A percentile compares a stretch with the other conserved stretches of the same genome.
phyloP scores from a whole-genome alignment of 2,113 vertebrate genomes.

The Sarotherodon lohbergeri region DNA sequence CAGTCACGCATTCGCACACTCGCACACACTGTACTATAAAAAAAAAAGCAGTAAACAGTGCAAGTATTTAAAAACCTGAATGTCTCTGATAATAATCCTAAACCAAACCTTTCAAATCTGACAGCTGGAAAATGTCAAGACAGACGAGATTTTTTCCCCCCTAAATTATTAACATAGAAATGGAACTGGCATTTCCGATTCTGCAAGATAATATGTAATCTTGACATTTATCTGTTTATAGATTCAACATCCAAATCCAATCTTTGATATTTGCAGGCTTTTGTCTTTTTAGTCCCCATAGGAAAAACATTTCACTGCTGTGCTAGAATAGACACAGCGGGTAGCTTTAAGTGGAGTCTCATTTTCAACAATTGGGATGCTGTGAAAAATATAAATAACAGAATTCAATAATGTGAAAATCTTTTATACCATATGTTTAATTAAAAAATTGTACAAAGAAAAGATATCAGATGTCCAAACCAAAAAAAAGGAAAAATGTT shows the following conservation, averaged over 20 bases:
- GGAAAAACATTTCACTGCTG: neutral
- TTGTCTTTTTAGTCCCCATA: neutral
- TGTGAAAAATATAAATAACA: neutral
- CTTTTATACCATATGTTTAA: neutral
- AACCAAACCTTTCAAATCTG: conserved; percentile 22
- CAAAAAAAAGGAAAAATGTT: neutral
- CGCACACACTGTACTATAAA: neutral
- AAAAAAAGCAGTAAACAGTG: neutral
- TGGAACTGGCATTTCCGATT: conserved; percentile 26
- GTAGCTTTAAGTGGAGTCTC: neutral
- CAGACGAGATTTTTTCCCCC: neutral
- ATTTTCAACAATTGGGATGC: neutral
- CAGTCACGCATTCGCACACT: neutral
- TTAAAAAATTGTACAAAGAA: neutral
- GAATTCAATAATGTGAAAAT: neutral
- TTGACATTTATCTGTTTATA: neutral
- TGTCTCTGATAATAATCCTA: conserved; percentile 15
- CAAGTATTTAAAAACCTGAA: conserved; percentile 14
- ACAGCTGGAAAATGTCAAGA: neutral
- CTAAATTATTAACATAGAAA: conserved; percentile 19
- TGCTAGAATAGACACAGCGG: neutral
- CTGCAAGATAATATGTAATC: conserved; percentile 18
- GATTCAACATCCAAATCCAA: neutral
- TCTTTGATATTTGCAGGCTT: neutral
- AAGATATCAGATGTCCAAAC: neutral